Percentiles rank a stretch among this genome's conserved stretches.
phyloP scores from a whole-genome alignment of 2,113 vertebrate species.

The Hemicordylus capensis region DNA sequence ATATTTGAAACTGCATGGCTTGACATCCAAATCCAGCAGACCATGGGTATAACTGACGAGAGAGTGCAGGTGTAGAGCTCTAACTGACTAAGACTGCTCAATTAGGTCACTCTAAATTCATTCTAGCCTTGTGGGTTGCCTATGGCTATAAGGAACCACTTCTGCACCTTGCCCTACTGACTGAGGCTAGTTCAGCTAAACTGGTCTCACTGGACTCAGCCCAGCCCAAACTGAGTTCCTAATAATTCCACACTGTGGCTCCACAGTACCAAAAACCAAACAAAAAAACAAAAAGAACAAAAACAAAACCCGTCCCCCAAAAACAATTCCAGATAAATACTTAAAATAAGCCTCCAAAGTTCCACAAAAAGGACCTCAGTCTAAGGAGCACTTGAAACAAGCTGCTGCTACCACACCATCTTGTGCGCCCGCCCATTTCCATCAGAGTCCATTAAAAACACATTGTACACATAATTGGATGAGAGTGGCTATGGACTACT shows the following conservation, averaged over 20 bases:
- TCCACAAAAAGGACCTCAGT: too few relatives aligned
- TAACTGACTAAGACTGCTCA: not conserved
- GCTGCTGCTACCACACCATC: too few relatives aligned
- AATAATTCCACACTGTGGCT: too few relatives aligned
- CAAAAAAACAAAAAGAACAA: too few relatives aligned
- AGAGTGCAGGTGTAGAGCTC: not conserved
- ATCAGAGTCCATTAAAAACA: too few relatives aligned
- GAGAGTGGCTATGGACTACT: not conserved
- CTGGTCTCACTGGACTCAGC: not conserved
- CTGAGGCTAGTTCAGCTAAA: not conserved
- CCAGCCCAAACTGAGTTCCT: not conserved
- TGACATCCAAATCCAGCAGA: not conserved
- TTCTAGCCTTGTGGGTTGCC: not conserved
- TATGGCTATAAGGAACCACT: not conserved
- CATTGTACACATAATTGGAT: not conserved
- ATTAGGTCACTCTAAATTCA: too few relatives aligned
- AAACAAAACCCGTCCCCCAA: too few relatives aligned
- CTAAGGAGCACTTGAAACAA: too few relatives aligned
- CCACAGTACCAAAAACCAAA: too few relatives aligned
- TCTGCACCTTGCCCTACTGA: not conserved
- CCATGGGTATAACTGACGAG: not conserved
- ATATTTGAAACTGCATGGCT: not conserved
- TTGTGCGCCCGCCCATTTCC: too few relatives aligned
- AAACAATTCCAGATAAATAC: too few relatives aligned
- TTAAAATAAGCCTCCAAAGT: too few relatives aligned